Conservation (phyloP, 2,888 invertebrate genomes). For the Rambutsinella grinnellia region DNA sequence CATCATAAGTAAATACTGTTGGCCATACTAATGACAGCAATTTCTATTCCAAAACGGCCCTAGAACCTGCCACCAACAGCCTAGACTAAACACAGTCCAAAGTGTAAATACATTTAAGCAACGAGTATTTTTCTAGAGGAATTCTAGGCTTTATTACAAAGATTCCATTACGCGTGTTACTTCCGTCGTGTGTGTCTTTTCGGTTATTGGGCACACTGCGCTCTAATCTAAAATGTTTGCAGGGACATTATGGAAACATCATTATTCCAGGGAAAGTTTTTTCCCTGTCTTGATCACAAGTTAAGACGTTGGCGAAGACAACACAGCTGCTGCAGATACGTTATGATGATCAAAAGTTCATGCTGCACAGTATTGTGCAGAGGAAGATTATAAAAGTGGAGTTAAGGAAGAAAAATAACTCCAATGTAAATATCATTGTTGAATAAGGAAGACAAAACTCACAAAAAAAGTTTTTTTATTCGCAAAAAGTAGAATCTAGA, state of each 20-base stretch:
- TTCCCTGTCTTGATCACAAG: conserved; percentile 8
- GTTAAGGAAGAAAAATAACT: not conserved
- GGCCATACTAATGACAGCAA: conserved; percentile 9
- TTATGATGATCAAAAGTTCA: not conserved
- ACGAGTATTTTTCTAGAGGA: not conserved
- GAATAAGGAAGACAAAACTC: not conserved
- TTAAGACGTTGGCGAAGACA: not conserved
- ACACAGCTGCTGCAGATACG: not conserved
- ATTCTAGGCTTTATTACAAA: not conserved
- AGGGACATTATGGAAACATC: conserved; percentile 30
- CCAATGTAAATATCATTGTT: not conserved
- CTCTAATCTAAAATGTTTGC: not conserved
- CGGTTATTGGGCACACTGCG: not conserved
- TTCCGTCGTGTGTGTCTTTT: conserved; percentile 10
- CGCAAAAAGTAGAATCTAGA: not conserved
- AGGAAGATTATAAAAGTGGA: not conserved
- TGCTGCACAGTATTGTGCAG: not conserved
- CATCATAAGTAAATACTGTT: conserved; percentile 12
- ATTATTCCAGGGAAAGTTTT: conserved; percentile 21
- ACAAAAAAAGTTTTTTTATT: not conserved
- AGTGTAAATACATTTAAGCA: not conserved
- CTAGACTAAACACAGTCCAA: conserved; percentile 11
- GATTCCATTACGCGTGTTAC: conserved; percentile 36
- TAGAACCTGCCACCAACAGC: conserved; percentile 4
- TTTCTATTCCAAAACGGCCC: conserved; percentile 15